A percentile compares a stretch with the other conserved stretches of the same genome.
phyloP scores from a whole-genome alignment of 2,797 vertebrate species.

The Spinibarbus caldwelli region DNA sequence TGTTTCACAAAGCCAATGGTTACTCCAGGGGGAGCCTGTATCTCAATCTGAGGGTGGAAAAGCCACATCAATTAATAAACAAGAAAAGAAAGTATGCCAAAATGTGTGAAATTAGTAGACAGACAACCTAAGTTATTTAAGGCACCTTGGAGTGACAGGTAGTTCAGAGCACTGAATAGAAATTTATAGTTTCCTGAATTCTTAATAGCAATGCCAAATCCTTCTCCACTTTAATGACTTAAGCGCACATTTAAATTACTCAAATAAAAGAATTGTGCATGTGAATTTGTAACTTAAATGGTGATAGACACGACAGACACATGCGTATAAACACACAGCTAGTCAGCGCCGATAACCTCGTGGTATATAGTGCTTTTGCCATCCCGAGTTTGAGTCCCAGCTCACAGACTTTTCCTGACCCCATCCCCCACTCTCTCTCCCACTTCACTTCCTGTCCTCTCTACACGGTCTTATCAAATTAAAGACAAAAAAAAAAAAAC shows the following conservation, averaged over 20 bases:
- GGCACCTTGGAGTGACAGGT: background rate
- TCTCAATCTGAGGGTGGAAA: conserved; percentile 80
- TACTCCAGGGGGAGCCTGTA: conserved; percentile 87
- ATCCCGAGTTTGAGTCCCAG: too few relatives aligned
- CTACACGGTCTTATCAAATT: too few relatives aligned
- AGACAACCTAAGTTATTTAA: background rate
- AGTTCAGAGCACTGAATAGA: background rate
- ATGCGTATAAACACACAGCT: background rate
- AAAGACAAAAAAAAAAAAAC: too few relatives aligned
- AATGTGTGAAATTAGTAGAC: background rate
- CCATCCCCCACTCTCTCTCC: too few relatives aligned
- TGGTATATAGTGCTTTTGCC: too few relatives aligned
- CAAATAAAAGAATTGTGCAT: too few relatives aligned
- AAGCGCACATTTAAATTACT: background rate
- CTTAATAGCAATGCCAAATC: too few relatives aligned
- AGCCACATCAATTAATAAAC: background rate
- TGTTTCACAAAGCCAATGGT: conserved; percentile 85
- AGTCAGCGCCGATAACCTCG: too few relatives aligned
- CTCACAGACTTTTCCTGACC: too few relatives aligned
- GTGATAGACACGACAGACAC: background rate
- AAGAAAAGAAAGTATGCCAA: background rate
- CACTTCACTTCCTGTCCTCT: too few relatives aligned
- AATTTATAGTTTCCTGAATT: background rate
- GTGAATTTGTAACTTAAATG: background rate
- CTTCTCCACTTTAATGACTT: too few relatives aligned